Evolutionary conservation across 2,888 invertebrate species (phyloP), one percentile per base, ranked within the genome.

Genomic region (Tromatobia lineatoria): DNA sequence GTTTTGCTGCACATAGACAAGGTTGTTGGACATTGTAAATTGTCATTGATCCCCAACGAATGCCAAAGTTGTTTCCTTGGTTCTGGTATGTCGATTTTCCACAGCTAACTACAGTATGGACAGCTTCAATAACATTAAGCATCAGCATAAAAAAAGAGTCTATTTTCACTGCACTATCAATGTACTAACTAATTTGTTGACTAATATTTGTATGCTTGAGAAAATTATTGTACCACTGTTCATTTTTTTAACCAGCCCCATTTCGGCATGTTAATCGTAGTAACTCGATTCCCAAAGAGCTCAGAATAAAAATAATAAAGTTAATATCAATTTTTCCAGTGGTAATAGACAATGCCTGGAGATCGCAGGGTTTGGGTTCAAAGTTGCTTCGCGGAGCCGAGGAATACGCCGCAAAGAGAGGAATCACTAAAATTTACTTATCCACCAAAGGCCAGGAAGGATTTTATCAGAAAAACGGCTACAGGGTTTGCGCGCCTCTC

Each of bases 11-110:
- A 95, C 81, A 94, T 94, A 79, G 91, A 92, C 34, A 86, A 93
- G 75, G 95, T 97, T 66, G 94, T 98, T 89, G 98, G 97, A 3
- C 98, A 98, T 93, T 96, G 97, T 89, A 98, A 98, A 94, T 94
- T 98, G 81, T 96, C 97, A 64, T 94, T 95, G 70, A 96, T 98
- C 90, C 96, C 97, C 2, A 95, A 95, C 89, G 95, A 96, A 88
- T 95, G 94, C 85, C 95, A 96, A 85, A 96, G 96, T 86, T 97
- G 97, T 93, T 97, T 97, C 91, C 94, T 98, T 77, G 97, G 98
- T 94, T 96, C 97, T 54, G 94, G 95, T 95, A 90, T 90, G 86
- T 67, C 57, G 34, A 57, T 59, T 59, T 77, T 61, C 34, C 29
- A 50, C 64, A 64, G 18, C 64, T 38, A 64, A 64, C 64, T 64